Evolutionary conservation across 64 coral and sea anemone genomes (phyloP), one percentile per base, ranked within the genome.

Genomic region (Porites australiensis): DNA sequence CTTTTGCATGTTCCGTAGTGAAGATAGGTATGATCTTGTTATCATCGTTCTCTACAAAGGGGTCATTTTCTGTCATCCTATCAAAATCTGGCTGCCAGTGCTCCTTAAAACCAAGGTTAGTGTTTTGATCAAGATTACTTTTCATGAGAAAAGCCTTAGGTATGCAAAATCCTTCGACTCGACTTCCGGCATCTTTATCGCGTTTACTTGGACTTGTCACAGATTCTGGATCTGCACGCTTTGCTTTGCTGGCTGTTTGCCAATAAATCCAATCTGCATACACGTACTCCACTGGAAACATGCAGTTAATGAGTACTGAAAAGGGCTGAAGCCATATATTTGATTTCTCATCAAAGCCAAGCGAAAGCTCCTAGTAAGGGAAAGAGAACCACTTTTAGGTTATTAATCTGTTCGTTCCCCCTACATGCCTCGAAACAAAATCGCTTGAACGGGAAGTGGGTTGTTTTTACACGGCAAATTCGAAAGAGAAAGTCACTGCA

Each of bases 271-370:
- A 96, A 21, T 93, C 95, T 48, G 79, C 95, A 79, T 93, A 93
- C 27, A 96, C 58, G 16, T 90, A 90, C 83, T 96, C 95, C n/a
- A 96, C 51, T 55, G 95, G 95, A 50, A 96, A 90, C 85, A 96
- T 83, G 21, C 79, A 89, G 37, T 93, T 93, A 72, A 93, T 86
- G n/a, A 96, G 51, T 20, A 59, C 91, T 62, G 90, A 93, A 72
- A 96, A 90, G 63, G 95, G 95, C 62, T 90, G 58, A 59, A 90
- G 16, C 95, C 91, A 96, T 53, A 96, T 19, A 0, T 84, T 53
- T 50, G 94, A 96, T 75, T 9, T 67, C 47, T 96, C 67, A 57
- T 96, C 94, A 92, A 88, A 96, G 51, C 53, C 44, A 51, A 76
- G 71, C 15, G 53, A 52, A 9, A 13, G 22, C 21, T 13, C 66